Base-by-base conservation (phyloP, 1,140 invertebrate genomes). In the Micrasema minimum region DNA sequence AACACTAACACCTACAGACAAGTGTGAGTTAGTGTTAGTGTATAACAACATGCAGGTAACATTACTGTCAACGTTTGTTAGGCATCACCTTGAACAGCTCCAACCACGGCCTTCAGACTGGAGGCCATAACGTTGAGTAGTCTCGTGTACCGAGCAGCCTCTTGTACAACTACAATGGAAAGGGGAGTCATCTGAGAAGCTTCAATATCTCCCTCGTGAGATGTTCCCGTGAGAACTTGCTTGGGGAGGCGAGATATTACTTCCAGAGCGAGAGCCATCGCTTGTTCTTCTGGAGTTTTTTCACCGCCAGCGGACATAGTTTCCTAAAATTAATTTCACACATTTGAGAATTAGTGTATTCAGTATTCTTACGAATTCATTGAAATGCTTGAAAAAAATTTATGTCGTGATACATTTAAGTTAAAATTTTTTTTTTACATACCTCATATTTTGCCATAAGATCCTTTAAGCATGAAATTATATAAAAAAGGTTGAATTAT, bases 91-190 rank as follows among this genome's bases (percentile, higher is more conserved):
- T 96, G 94, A 57, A 97, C 93, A 9, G 95, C 96, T 75, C 94
- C 94, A 69, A 90, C 88, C n/a, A 97, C 87, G 68, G 94, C 92
- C 10, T 86, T 84, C 1, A 96, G 85, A 80, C 93, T 96, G 5
- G 77, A 86, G 66, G 92, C 82, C 20, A 98, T 93, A 7, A 89
- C 88, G 9, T 76, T 78, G 0, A 96, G 85, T 0, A 98, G 85
- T 69, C 89, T 90, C 77, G 97, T 97, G 75, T 96, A 98, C 59
- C 95, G 81, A 7, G 90, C 92, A 89, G 96, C 96, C 86, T 97
- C 96, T 85, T 98, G 96, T 0, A 97, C 92, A 31, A 97, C 83
- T 2, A 97, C 95, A 6, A 94, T 96, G 78, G 96, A 96, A 93
- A 96, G 94, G 50, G 77, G 87, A 77, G 80, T 87, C 93, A 80